phyloP scores from a whole-genome alignment of 2,797 vertebrate species.

The Avahi laniger region DNA sequence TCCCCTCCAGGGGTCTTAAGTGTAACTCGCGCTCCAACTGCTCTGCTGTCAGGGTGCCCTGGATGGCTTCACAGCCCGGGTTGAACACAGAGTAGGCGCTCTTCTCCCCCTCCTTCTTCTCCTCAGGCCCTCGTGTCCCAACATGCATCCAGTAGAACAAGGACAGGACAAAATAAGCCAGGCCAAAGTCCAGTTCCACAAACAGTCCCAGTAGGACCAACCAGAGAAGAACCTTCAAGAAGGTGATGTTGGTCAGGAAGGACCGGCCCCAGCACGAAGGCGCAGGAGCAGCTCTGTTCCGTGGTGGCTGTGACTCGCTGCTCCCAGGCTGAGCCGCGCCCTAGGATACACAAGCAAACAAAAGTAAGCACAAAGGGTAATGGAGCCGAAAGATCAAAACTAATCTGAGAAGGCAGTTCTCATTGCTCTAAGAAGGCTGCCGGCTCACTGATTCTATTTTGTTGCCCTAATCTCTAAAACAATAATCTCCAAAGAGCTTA shows the following conservation, averaged over 20 bases:
- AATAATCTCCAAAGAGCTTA: background rate
- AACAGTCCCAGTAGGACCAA: constrained; percentile 93
- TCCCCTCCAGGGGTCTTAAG: constrained; percentile 85
- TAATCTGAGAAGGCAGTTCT: background rate
- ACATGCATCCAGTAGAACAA: constrained; percentile 97
- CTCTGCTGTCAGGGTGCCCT: constrained; percentile 91
- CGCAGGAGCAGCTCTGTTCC: background rate
- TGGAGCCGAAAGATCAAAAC: background rate
- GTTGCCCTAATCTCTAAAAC: background rate
- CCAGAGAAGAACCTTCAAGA: constrained; percentile 94
- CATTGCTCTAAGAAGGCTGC: background rate
- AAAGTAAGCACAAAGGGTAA: background rate
- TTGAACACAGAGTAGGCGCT: constrained; percentile 97
- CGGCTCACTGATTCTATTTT: constrained; percentile 33
- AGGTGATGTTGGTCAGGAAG: constrained; percentile 82
- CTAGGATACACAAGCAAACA: constrained; percentile 62
- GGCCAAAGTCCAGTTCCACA: constrained; percentile 92
- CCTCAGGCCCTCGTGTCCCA: constrained; percentile 89
- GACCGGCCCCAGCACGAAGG: background rate
- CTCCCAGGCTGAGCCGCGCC: background rate
- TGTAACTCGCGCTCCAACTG: constrained; percentile 93
- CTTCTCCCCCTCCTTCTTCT: constrained; percentile 88
- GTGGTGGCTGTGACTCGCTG: background rate
- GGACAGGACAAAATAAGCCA: constrained; percentile 93
- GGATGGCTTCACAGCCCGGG: constrained; percentile 91